A percentile compares a stretch with the other conserved stretches of the same genome.
These are phyloP conservation scores for Tadarida brasiliensis DNA, from an alignment of 2,797 vertebrate species.

Conservation along the genomic window DNA sequence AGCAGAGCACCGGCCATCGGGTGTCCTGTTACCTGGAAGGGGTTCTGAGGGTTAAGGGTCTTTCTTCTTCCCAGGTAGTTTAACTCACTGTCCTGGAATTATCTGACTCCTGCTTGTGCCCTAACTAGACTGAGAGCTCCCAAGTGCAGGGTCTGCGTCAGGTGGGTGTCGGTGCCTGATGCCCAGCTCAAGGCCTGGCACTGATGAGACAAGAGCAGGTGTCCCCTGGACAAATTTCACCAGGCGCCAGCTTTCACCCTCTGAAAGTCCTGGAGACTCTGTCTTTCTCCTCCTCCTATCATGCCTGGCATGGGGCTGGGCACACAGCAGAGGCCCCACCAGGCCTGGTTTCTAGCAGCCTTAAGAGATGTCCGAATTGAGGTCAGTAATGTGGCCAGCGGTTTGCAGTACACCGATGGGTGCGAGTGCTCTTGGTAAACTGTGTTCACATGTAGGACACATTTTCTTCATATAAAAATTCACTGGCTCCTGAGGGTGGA, in stretches of 20 bases:
- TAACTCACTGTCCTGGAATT: neutral
- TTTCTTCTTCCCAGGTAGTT: neutral
- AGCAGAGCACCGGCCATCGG: neutral
- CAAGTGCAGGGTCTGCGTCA: neutral
- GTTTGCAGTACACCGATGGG: neutral
- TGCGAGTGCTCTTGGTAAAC: neutral
- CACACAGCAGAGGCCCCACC: neutral
- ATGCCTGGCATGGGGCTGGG: rapidly evolving
- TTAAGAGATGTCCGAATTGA: neutral
- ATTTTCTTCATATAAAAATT: neutral
- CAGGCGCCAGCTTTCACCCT: neutral
- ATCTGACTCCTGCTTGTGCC: neutral
- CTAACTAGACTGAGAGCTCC: neutral
- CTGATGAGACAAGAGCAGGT: neutral
- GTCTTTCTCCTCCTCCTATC: rapidly evolving
- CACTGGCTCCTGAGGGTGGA: neutral
- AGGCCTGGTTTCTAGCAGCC: neutral
- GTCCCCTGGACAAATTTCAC: too few relatives aligned
- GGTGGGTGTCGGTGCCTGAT: neutral
- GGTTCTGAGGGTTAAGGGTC: neutral
- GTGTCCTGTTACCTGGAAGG: neutral
- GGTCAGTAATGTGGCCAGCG: neutral
- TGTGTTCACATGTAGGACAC: rapidly evolving
- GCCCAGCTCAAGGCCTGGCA: neutral
- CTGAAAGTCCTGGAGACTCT: neutral